Conservation (phyloP, 2,797 vertebrate genomes). For the Calcarius lapponicus region DNA sequence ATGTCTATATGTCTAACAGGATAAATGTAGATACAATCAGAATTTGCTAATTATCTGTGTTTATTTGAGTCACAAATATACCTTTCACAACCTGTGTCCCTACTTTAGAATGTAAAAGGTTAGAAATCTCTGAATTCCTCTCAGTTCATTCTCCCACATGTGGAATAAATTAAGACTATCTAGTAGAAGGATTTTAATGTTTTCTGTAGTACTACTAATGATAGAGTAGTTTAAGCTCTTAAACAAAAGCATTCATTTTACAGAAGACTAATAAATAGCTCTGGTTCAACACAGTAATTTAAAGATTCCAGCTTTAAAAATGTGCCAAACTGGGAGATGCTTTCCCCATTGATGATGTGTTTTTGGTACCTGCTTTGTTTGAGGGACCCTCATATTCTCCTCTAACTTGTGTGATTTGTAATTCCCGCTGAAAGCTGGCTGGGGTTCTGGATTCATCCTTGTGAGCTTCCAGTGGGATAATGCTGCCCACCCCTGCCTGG, state of each 20-base stretch:
- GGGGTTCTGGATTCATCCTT: background rate
- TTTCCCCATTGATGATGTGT: background rate
- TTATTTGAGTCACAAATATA: background rate
- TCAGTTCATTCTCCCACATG: background rate
- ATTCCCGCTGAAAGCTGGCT: background rate
- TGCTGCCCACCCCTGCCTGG: background rate
- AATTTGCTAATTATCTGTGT: background rate
- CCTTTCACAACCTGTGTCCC: background rate
- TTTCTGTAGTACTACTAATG: background rate
- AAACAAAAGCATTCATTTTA: conserved; percentile 17
- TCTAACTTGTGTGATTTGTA: background rate
- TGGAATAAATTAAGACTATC: background rate
- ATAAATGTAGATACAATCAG: background rate
- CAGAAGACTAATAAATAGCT: background rate
- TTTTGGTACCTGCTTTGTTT: background rate
- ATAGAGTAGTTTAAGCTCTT: background rate
- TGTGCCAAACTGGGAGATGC: background rate
- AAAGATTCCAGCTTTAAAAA: background rate
- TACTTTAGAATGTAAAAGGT: background rate
- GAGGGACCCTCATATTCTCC: background rate
- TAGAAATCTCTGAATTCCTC: background rate
- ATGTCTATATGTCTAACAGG: background rate
- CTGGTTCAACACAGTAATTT: background rate
- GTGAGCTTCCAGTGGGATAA: background rate
- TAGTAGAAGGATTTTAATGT: background rate